Conservation (phyloP, 2,113 vertebrate genomes). For the Dinomys branickii region DNA sequence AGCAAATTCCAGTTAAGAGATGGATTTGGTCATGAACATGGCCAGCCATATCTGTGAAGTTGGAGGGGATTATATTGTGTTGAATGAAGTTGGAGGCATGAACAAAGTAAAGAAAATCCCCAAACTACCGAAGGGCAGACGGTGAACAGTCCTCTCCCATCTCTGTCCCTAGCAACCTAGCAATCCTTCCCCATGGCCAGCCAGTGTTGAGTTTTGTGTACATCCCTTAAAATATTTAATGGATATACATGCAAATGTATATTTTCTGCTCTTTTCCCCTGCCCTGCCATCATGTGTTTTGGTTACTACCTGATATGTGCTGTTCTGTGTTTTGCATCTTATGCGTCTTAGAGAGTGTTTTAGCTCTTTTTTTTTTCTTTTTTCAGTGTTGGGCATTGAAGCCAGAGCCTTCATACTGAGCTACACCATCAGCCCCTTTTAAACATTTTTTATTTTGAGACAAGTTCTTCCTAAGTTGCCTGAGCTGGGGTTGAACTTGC, state of each 20-base stretch:
- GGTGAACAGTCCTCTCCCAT: background rate
- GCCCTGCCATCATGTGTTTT: background rate
- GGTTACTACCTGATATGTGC: background rate
- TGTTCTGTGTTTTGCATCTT: conserved; percentile 2
- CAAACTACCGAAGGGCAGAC: background rate
- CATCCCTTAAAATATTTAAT: conserved; percentile 19
- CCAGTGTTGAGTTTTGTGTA: background rate
- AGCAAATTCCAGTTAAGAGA: conserved; percentile 92
- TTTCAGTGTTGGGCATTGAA: background rate
- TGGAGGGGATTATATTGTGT: background rate
- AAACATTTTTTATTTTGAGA: background rate
- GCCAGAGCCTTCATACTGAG: background rate
- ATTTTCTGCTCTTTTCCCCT: background rate
- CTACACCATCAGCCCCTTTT: background rate
- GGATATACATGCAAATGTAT: background rate
- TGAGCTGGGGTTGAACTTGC: background rate
- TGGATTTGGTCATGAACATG: background rate
- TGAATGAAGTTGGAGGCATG: background rate
- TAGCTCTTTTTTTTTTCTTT: background rate
- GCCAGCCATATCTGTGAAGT: background rate
- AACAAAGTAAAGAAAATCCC: background rate
- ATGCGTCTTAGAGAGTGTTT: background rate
- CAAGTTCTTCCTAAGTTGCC: background rate
- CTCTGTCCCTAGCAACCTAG: background rate
- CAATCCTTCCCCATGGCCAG: background rate